Conservation (phyloP, 2,888 invertebrate species). For the Ceratothoa steindachneri region DNA sequence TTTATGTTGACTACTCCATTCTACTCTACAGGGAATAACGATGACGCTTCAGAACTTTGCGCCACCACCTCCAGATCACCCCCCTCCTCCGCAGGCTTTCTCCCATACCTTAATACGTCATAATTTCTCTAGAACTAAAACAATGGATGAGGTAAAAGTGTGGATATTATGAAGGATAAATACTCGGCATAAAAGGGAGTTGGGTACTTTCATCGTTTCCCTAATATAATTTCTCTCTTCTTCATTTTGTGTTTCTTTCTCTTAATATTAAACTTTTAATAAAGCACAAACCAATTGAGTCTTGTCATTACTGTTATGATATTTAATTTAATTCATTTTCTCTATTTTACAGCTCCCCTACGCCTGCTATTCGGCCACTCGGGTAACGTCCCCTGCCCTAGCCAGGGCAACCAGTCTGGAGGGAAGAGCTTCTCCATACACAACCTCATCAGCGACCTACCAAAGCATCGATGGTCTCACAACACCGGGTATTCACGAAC, state of each 20-base stretch:
- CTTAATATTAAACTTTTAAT: background rate
- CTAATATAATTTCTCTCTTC: too few species aligned
- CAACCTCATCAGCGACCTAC: conserved; percentile 41
- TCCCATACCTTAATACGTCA: conserved; percentile 24
- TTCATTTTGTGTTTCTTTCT: background rate
- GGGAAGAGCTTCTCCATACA: conserved; percentile 41
- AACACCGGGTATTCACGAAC: background rate
- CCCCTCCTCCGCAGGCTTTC: conserved; percentile 11
- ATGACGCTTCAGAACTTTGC: conserved; percentile 14
- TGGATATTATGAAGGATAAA: background rate
- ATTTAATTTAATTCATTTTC: too few species aligned
- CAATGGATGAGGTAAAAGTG: conserved; percentile 45
- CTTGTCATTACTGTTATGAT: too few species aligned
- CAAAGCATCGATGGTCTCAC: conserved; percentile 46
- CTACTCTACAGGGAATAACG: conserved; percentile 5
- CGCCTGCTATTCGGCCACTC: conserved; percentile 42
- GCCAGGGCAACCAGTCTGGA: conserved; percentile 33
- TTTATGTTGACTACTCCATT: background rate
- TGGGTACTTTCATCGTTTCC: too few species aligned
- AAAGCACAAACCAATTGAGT: too few species aligned
- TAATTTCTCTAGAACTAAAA: conserved; percentile 41
- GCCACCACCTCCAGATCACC: conserved; percentile 16
- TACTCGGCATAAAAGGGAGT: too few species aligned
- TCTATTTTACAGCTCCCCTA: conserved; percentile 43
- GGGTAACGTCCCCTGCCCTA: conserved; percentile 37